A percentile compares a stretch with the other conserved stretches of the same genome.
phyloP scores from a whole-genome alignment of 1,140 invertebrate genomes.

The Calephelis virginiensis region DNA sequence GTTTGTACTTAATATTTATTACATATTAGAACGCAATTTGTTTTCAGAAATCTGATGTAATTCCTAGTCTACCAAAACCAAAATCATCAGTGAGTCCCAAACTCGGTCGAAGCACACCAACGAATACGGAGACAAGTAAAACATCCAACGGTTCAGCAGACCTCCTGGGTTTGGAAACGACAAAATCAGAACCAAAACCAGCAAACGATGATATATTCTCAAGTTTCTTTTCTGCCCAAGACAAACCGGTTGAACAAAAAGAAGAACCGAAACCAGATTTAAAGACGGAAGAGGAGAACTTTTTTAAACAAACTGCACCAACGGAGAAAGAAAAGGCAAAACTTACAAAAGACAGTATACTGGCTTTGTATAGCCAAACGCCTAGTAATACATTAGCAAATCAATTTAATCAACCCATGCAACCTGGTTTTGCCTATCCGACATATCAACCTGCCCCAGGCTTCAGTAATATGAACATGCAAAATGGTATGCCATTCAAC shows the following conservation, averaged over 20 bases:
- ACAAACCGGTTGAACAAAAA: constrained; percentile 62
- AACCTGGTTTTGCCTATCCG: constrained; percentile 34
- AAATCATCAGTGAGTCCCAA: constrained; percentile 85
- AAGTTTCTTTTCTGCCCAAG: constrained; percentile 85
- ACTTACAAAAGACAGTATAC: constrained; percentile 95
- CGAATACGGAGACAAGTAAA: constrained; percentile 50
- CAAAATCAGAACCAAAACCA: constrained; percentile 63
- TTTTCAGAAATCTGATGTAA: constrained; percentile 73
- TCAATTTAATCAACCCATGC: constrained; percentile 43
- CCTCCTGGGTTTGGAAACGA: constrained; percentile 72
- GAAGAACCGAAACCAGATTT: constrained; percentile 72
- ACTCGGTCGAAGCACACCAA: constrained; percentile 79
- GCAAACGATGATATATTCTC: constrained; percentile 86
- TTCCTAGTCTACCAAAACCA: constrained; percentile 73
- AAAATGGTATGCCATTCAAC: constrained; percentile 58
- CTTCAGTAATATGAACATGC: constrained; percentile 41
- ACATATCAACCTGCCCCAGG: constrained; percentile 30
- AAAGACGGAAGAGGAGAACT: constrained; percentile 91
- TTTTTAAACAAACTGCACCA: constrained; percentile 91
- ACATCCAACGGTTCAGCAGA: constrained; percentile 70
- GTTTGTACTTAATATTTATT: not conserved
- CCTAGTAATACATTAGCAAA: constrained; percentile 64
- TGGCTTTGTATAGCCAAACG: constrained; percentile 91
- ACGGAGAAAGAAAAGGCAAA: constrained; percentile 87
- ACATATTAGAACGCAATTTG: not conserved